A percentile compares a stretch with the other conserved stretches of the same genome.
Evolutionary conservation across 2,113 vertebrate genomes (phyloP).

Genomic region (Lepisosteus oculatus): DNA sequence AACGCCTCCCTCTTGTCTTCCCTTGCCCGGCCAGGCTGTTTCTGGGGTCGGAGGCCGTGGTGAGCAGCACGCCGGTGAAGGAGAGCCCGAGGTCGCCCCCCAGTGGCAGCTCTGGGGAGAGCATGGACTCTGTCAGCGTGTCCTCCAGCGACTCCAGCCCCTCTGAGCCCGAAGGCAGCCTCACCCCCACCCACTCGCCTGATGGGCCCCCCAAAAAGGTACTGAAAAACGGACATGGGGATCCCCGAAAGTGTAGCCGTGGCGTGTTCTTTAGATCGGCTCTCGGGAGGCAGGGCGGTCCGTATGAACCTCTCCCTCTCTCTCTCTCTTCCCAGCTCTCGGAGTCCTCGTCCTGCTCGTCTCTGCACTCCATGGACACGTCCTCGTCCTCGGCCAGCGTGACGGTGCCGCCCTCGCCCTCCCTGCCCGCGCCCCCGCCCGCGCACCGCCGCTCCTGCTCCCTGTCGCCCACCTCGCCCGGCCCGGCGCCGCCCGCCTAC

Average conservation of each 20-base stretch:
- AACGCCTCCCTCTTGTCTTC: too few species aligned
- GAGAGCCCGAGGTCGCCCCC: slow-evolving; percentile 72
- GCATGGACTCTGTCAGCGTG: slow-evolving; percentile 88
- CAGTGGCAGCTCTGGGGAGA: slow-evolving; percentile 84
- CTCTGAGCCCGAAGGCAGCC: slow-evolving; percentile 69
- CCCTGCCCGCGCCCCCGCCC: slow-evolving; percentile 26
- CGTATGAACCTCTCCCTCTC: slow-evolving; percentile 2
- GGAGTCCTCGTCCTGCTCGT: slow-evolving; percentile 74
- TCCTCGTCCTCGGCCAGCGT: slow-evolving; percentile 64
- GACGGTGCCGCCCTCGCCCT: slow-evolving; percentile 53
- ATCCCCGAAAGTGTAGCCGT: not conserved
- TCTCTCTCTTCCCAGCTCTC: slow-evolving; percentile 60
- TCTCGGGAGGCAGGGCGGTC: too few species aligned
- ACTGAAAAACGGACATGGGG: not conserved
- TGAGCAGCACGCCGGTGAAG: slow-evolving; percentile 71
- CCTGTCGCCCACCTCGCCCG: slow-evolving; percentile 49
- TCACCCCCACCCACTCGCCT: slow-evolving; percentile 53
- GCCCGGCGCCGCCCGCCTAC: slow-evolving; percentile 61
- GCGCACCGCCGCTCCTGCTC: slow-evolving; percentile 32
- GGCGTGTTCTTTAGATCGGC: too few species aligned
- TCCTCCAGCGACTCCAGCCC: slow-evolving; percentile 85
- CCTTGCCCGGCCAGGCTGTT: slow-evolving; percentile 69
- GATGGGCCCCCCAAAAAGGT: slow-evolving; percentile 80
- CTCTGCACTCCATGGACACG: slow-evolving; percentile 73
- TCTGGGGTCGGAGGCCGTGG: slow-evolving; percentile 67